Evolutionary conservation across 2,113 vertebrate species (phyloP), one percentile per base, ranked within the genome.

Genomic region (Phycodurus eques): DNA sequence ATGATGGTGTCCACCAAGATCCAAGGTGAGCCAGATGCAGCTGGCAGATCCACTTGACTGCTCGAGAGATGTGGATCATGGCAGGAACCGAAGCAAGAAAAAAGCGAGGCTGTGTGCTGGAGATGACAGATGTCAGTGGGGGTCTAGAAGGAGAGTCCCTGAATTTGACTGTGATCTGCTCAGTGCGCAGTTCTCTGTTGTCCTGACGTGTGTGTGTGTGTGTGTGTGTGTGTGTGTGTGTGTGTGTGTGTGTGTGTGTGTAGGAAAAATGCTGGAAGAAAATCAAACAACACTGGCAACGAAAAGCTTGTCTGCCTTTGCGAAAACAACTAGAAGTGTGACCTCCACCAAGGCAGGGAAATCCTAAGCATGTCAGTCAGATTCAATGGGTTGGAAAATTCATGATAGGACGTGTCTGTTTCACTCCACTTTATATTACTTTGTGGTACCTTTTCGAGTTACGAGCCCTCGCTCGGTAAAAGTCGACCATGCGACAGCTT

Each of bases 111-210:
- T 7, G 17, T 7, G 49, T 19, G 49, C 49, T 5, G 4, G 17
- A 17, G 49, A 54, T n/a, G 84, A 83, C 76, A 72, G 78, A 87
- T 89, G 79, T 85, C 80, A 80, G 73, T 22, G 27, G 67, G 78
- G 78, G 60, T 75, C 78, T 70, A 78, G 68, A 63, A 72, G 66
- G 59, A 35, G 61, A 71, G 79, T 73, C 67, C 84, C 87, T 78
- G 80, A 80, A 80, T 85, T 74, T 74, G 77, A 15, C n/a, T 72
- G 49, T 68, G 20, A 54, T 54, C 53, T n/a, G 78, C 68, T 80
- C 84, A 79, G 62, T 82, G 72, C 65, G 82, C 71, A 78, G 80
- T 67, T 82, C 27, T 80, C 69, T 68, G 61, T 60, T 77, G 67
- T 61, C 1, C 33, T 3, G 22, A 59, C 85, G 63, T 77, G 49